Percentiles rank a stretch among this genome's conserved stretches.
phyloP scores from a whole-genome alignment of 2,888 invertebrate species.

The Pseudococcus jackbeardsleyi region DNA sequence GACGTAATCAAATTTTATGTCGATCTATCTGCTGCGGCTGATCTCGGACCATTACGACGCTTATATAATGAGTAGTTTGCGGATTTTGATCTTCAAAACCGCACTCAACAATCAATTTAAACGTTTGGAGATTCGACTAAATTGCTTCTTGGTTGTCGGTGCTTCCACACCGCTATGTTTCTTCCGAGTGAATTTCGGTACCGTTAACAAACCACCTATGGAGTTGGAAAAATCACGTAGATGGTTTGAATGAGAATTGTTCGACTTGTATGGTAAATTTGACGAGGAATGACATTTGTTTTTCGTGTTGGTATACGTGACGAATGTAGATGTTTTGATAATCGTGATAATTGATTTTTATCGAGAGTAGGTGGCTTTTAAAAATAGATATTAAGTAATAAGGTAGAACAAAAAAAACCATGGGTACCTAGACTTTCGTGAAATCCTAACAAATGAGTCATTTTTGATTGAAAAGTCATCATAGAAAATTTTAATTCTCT shows the following conservation, averaged over 20 bases:
- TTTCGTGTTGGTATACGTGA: background rate
- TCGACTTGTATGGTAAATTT: background rate
- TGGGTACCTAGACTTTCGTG: too few species aligned
- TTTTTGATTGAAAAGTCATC: too few species aligned
- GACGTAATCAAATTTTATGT: conserved; percentile 6
- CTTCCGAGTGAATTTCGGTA: background rate
- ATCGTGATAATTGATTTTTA: background rate
- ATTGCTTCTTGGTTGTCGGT: background rate
- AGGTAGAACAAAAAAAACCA: too few species aligned
- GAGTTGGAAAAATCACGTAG: background rate
- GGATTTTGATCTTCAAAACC: background rate
- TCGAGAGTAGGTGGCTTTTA: background rate
- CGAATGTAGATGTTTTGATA: background rate
- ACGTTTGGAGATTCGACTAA: background rate
- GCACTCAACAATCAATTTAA: background rate
- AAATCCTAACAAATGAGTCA: too few species aligned
- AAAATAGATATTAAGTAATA: background rate
- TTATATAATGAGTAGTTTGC: conserved; percentile 16
- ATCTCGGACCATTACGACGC: background rate
- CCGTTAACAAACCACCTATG: background rate
- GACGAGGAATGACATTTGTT: background rate
- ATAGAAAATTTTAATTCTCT: too few species aligned
- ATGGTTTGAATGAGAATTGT: background rate
- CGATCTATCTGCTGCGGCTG: background rate
- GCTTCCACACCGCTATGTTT: background rate